Conservation (phyloP, 1,140 invertebrate species). For the Alviniconcha marisindica region DNA sequence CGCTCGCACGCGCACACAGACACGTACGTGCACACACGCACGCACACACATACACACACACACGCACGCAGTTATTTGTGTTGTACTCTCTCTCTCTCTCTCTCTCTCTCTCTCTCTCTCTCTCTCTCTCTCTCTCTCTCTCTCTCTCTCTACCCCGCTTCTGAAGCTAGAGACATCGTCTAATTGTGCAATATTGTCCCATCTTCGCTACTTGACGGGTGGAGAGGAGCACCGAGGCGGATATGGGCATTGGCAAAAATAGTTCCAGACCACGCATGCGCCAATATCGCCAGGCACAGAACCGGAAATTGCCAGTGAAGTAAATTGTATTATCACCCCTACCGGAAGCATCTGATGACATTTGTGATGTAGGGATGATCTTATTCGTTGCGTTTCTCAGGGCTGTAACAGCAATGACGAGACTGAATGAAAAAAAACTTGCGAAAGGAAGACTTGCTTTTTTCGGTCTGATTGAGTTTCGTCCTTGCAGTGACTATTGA, state of each 20-base stretch:
- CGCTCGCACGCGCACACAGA: not conserved
- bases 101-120: not conserved
- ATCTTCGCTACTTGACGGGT: not conserved
- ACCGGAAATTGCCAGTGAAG: conserved; percentile 5
- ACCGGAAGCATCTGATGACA: not conserved
- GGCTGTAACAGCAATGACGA: too few species aligned
- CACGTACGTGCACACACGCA: conserved; percentile 4
- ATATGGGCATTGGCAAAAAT: not conserved
- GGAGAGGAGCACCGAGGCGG: not conserved
- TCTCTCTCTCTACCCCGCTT: not conserved
- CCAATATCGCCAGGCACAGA: not conserved
- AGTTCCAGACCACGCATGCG: not conserved
- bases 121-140: conserved; percentile 10
- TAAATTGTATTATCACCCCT: not conserved
- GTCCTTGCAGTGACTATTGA: too few species aligned
- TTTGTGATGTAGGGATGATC: not conserved
- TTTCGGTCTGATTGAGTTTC: too few species aligned
- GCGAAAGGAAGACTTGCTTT: too few species aligned
- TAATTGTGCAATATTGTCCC: not conserved
- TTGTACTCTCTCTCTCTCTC: conserved; percentile 1
- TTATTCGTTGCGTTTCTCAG: not conserved
- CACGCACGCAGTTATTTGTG: too few species aligned
- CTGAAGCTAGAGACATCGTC: not conserved
- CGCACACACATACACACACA: conserved; percentile 4
- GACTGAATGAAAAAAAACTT: too few species aligned